phyloP scores from a whole-genome alignment of 2,797 vertebrate species.

The Mus minutoides region DNA sequence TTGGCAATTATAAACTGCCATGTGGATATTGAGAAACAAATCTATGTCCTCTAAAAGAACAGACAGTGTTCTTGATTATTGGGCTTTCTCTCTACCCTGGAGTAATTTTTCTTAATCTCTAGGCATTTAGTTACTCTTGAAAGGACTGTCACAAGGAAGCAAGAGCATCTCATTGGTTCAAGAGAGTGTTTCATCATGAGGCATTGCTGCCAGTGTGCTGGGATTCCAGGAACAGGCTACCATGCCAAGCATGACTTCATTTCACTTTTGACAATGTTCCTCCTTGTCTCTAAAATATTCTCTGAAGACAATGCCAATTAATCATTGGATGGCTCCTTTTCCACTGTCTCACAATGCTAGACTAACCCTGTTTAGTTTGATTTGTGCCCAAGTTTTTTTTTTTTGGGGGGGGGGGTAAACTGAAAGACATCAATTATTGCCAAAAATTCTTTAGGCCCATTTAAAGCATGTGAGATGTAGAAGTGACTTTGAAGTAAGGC shows the following conservation, averaged over 20 bases:
- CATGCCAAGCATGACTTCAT: neutral
- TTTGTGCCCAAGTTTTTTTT: neutral
- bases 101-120: neutral
- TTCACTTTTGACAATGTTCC: neutral
- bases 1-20: neutral
- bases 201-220: neutral
- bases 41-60: neutral
- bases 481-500: neutral
- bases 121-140: neutral
- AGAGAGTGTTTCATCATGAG: neutral
- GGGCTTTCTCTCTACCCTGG: neutral
- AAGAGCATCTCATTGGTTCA: neutral
- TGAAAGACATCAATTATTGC: neutral
- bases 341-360: neutral
- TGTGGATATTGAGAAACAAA: neutral
- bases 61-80: neutral
- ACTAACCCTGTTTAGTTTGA: neutral
- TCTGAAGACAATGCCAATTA: neutral
- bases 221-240: neutral
- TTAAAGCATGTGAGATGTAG: neutral
- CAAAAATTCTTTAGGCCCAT: neutral
- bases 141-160: neutral
- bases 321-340: neutral
- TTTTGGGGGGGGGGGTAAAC: neutral
- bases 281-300: neutral